Percentiles rank a stretch among this genome's conserved stretches.
Conservation (phyloP, 2,888 invertebrate genomes). For the Hemaris fuciformis region DNA sequence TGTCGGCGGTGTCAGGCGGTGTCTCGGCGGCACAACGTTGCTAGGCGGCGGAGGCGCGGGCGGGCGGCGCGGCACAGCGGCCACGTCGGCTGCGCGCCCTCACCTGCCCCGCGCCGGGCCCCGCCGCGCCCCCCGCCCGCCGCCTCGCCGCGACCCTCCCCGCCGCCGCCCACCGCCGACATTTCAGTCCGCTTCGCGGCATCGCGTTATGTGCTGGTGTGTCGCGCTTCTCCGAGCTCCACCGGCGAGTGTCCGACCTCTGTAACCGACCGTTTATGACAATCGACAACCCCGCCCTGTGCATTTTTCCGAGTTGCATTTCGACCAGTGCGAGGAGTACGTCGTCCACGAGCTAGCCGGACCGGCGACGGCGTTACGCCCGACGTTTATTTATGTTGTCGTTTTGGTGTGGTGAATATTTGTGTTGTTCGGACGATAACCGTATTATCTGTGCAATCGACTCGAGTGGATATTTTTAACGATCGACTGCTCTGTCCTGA, state of each 20-base stretch:
- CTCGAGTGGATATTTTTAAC: slow-evolving; percentile 76
- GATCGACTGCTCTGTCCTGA: slow-evolving; percentile 60
- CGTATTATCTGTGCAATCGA: slow-evolving; percentile 78
- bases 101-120: neutral
- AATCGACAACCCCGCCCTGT: slow-evolving; percentile 80
- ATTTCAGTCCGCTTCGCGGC: slow-evolving; percentile 67
- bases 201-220: slow-evolving; percentile 59
- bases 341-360: slow-evolving; percentile 54
- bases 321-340: slow-evolving; percentile 69
- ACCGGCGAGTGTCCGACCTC: slow-evolving; percentile 72
- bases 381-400: slow-evolving; percentile 80
- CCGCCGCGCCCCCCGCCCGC: neutral
- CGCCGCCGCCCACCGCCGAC: slow-evolving; percentile 22
- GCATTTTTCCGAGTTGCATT: slow-evolving; percentile 74
- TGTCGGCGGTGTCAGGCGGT: slow-evolving; percentile 33
- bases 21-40: slow-evolving; percentile 36
- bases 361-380: slow-evolving; percentile 58
- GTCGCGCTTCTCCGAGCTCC: slow-evolving; percentile 42
- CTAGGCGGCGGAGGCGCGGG: slow-evolving; percentile 33
- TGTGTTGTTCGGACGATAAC: slow-evolving; percentile 79
- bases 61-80: slow-evolving; percentile 30
- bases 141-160: neutral
- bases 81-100: slow-evolving; percentile 42
- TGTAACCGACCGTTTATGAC: slow-evolving; percentile 76
- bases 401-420: slow-evolving; percentile 81